These are phyloP conservation scores for Drosophila setosimentum DNA, from an alignment of 2,888 invertebrate genomes.

Conservation along the genomic window DNA sequence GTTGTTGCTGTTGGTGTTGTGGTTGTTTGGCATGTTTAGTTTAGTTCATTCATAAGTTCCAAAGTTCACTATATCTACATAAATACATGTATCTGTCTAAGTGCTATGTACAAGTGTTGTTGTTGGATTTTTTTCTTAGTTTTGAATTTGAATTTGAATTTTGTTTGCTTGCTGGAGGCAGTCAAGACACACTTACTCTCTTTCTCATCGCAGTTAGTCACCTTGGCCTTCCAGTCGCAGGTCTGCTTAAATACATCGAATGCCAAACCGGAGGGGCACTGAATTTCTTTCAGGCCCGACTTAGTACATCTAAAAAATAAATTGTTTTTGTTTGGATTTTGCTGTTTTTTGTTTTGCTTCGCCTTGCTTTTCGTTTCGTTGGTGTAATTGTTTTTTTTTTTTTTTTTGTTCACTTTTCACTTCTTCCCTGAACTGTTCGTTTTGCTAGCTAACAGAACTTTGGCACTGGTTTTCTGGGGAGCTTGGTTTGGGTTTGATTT, in stretches of 20 bases:
- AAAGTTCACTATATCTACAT: slow-evolving; percentile 56
- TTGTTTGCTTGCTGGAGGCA: slow-evolving; percentile 59
- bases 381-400: slow-evolving; percentile 5
- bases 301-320: slow-evolving; percentile 90
- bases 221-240: slow-evolving; percentile 99
- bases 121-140: slow-evolving; percentile 23
- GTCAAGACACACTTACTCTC: slow-evolving; percentile 93
- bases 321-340: slow-evolving; percentile 49
- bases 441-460: slow-evolving; percentile 68
- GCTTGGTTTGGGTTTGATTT: slow-evolving; percentile 41
- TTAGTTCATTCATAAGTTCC: slow-evolving; percentile 36
- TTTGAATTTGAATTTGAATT: slow-evolving; percentile 47
- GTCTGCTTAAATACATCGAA: slow-evolving; percentile 99
- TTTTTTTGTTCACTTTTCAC: no score
- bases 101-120: slow-evolving; percentile 61
- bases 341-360: not conserved
- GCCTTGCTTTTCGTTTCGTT: slow-evolving; percentile 2
- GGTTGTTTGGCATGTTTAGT: slow-evolving; percentile 18
- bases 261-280: slow-evolving; percentile 98
- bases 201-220: slow-evolving; percentile 97
- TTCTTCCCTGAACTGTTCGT: slow-evolving; percentile 24
- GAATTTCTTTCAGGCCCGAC: slow-evolving; percentile 98
- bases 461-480: slow-evolving; percentile 48
- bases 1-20: slow-evolving; percentile 5
- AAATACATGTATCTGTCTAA: slow-evolving; percentile 44